phyloP scores from a whole-genome alignment of 2,888 invertebrate species.

The Xestia rhomboidea region DNA sequence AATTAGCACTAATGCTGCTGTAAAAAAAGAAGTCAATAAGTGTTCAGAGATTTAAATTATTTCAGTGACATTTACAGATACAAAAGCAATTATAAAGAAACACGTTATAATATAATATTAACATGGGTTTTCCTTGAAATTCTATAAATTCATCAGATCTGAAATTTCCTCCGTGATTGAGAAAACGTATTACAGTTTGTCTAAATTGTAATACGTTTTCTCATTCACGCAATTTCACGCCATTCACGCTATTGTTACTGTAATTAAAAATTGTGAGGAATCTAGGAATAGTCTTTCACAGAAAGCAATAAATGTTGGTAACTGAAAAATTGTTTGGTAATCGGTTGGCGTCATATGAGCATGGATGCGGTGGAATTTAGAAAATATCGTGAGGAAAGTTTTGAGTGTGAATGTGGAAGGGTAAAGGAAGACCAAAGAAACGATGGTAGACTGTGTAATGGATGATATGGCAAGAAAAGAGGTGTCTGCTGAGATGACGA shows the following conservation, averaged over 20 bases:
- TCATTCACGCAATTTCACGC: too few species aligned
- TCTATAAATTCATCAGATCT: not conserved
- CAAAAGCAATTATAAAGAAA: slow-evolving; percentile 6
- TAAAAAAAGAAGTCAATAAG: not conserved
- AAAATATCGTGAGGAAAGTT: too few species aligned
- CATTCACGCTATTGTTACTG: not conserved
- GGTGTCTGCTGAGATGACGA: too few species aligned
- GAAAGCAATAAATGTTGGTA: not conserved
- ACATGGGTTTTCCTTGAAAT: not conserved
- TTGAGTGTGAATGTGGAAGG: too few species aligned
- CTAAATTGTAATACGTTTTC: too few species aligned
- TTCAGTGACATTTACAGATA: not conserved
- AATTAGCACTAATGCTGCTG: not conserved
- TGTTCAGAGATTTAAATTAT: slow-evolving; percentile 4
- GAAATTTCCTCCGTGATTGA: not conserved
- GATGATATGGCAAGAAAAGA: too few species aligned
- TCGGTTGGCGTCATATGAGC: too few species aligned
- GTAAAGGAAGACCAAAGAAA: too few species aligned
- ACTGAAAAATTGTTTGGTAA: too few species aligned
- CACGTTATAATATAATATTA: not conserved
- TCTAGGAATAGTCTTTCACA: not conserved
- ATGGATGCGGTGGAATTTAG: too few species aligned
- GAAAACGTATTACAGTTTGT: slow-evolving; percentile 14
- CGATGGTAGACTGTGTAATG: too few species aligned
- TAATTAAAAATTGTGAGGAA: slow-evolving; percentile 8